Base-by-base conservation (phyloP, 2,888 invertebrate genomes). In the Seladonia tumulorum region DNA sequence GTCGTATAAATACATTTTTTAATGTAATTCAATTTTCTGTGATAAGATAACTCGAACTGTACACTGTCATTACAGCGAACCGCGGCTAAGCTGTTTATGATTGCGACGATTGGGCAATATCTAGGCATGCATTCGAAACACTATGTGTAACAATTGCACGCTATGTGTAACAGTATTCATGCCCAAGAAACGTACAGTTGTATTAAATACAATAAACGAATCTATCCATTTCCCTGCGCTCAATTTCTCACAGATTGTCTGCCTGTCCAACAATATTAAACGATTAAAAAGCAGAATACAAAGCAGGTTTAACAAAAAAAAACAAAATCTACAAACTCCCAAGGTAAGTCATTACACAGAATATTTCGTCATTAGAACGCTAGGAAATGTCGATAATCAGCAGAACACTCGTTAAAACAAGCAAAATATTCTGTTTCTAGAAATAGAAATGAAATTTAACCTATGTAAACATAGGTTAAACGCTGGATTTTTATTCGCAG, bases 161-260 rank as follows among this genome's bases (percentile, higher is more conserved):
- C 63, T 63, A 29, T 63, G 63, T 63, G 63, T 29, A 63, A 63
- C 63, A 63, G 16, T 63, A 63, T 63, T 63, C 63, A 16, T 29
- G 63, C 29, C 7, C 2, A 7, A 29, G 63, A 2, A 63, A 63
- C 63, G 25, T 7, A 60, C 60, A 14, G 60, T 63, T 29, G 14
- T 63, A 25, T 63, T 25, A 25, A 12, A 29, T 60, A 12, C 14
- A 8, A 22, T 0, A 22, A 16, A 16, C 49, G 16, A 49, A 49
- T 7, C 8, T 22, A 22, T 8, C 1, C 35, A 35, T 35, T 5
- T 49, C 7, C 7, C 49, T 53, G 7, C 22, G 7, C 8, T 1
- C 5, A 22, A 18, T 53, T 18, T 22, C 53, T 22, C 7, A 7
- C 2, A 8, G 22, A 22, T 53, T 18, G 22, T 49, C 49, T 1